Evolutionary conservation across 2,888 invertebrate genomes (phyloP).

Genomic region (Drosophila borealis): DNA sequence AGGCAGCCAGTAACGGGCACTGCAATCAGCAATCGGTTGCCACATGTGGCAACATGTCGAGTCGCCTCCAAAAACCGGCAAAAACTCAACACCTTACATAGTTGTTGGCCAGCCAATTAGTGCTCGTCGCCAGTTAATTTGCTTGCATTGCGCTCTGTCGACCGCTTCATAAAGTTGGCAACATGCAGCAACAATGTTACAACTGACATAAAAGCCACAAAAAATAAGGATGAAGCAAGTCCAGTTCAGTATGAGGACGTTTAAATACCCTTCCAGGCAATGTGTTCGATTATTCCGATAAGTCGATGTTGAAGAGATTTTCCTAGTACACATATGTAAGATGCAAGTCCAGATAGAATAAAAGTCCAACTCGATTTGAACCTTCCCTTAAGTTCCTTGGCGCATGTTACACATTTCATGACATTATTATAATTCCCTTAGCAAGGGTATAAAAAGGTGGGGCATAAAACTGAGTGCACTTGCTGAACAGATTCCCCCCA

Average conservation of each 20-base stretch:
- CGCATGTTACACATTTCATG: neutral
- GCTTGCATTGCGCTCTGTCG: slow-evolving; percentile 17
- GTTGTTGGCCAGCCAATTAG: slow-evolving; percentile 62
- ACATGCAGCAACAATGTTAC: slow-evolving; percentile 63
- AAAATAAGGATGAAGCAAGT: slow-evolving; percentile 3
- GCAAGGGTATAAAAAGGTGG: slow-evolving; percentile 37
- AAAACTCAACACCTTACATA: slow-evolving; percentile 37
- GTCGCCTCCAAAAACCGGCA: slow-evolving; percentile 1
- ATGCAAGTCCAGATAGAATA: too few species aligned
- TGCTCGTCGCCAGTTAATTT: slow-evolving; percentile 68
- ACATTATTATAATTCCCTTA: neutral
- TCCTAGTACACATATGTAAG: too few species aligned
- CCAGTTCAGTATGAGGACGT: neutral
- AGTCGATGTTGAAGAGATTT: too few species aligned
- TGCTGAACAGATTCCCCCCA: slow-evolving; percentile 10
- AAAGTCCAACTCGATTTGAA: too few species aligned
- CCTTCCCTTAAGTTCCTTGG: too few species aligned
- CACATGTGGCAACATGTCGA: slow-evolving; percentile 48
- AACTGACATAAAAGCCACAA: slow-evolving; percentile 39
- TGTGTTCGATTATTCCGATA: too few species aligned
- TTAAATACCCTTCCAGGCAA: neutral
- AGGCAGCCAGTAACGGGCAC: slow-evolving; percentile 20
- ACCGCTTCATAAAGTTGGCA: slow-evolving; percentile 59
- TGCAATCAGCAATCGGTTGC: slow-evolving; percentile 12
- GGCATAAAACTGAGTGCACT: slow-evolving; percentile 61